These are phyloP conservation scores for Notolabrus celidotus DNA, from an alignment of 2,797 vertebrate species.

Conservation along the genomic window DNA sequence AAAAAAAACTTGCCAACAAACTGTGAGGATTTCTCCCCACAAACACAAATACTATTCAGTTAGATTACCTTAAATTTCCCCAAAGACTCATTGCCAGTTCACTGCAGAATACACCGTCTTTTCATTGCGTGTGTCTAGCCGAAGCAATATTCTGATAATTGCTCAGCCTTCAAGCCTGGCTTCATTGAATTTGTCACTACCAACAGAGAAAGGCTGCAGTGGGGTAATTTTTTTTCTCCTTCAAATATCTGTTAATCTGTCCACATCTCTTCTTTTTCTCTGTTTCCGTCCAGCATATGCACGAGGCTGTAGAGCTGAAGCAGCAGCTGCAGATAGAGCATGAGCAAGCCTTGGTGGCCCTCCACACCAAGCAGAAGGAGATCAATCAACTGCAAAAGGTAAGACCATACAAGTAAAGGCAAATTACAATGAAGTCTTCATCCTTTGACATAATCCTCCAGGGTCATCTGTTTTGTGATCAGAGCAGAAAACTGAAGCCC, in stretches of 20 bases:
- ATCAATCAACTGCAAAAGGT: slow-evolving; percentile 95
- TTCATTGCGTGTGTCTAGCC: background rate
- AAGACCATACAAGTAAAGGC: slow-evolving; percentile 12
- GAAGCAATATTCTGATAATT: slow-evolving; percentile 3
- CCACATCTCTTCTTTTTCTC: slow-evolving; percentile 15
- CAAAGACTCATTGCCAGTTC: background rate
- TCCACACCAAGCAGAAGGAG: slow-evolving; percentile 94
- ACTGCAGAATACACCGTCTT: slow-evolving; percentile 12
- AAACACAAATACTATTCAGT: too few relatives aligned
- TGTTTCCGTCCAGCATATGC: slow-evolving; percentile 88
- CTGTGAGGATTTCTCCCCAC: background rate
- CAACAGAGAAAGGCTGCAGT: background rate
- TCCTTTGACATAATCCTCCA: background rate
- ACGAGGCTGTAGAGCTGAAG: slow-evolving; percentile 91
- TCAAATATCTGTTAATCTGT: slow-evolving; percentile 26
- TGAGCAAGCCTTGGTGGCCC: slow-evolving; percentile 93
- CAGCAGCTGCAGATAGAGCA: slow-evolving; percentile 95
- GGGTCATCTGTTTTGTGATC: slow-evolving; percentile 27
- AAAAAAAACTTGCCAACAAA: too few relatives aligned
- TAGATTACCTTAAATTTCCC: background rate
- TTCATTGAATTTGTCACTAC: slow-evolving; percentile 1
- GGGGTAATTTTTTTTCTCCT: slow-evolving; percentile 16
- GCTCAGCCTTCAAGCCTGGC: background rate
- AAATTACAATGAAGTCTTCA: slow-evolving; percentile 2
- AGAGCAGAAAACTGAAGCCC: slow-evolving; percentile 18